These are phyloP conservation scores for Pristionchus exspectatus DNA, from an alignment of 2,888 invertebrate species.

Conservation along the genomic window DNA sequence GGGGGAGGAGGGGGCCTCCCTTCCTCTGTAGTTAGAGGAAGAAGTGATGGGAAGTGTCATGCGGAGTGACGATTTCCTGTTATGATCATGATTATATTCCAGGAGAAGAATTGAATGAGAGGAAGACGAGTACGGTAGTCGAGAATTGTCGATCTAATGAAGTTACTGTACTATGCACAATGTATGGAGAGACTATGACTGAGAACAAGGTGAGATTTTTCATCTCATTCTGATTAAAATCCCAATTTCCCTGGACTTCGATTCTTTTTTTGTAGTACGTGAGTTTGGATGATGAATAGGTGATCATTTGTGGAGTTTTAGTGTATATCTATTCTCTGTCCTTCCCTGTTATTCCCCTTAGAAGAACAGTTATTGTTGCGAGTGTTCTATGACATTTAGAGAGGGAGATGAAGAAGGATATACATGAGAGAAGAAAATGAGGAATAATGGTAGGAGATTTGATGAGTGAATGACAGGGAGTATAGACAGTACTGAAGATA, in stretches of 20 bases:
- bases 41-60: constrained; percentile 15
- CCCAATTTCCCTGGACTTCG: neutral
- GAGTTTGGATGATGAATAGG: neutral
- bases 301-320: neutral
- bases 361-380: constrained; percentile 24
- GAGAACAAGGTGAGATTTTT: constrained; percentile 31
- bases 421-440: constrained; percentile 13
- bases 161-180: constrained; percentile 17
- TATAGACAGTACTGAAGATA: neutral
- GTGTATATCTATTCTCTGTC: neutral
- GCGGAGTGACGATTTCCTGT: constrained; percentile 42
- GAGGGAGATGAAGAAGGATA: neutral
- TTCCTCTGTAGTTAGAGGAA: neutral
- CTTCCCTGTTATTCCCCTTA: neutral
- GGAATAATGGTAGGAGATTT: constrained; percentile 13
- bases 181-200: neutral
- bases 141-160: constrained; percentile 5
- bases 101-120: neutral
- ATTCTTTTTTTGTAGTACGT: neutral
- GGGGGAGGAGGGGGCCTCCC: neutral
- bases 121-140: constrained; percentile 50
- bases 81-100: constrained; percentile 5
- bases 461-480: constrained; percentile 6
- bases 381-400: constrained; percentile 1
- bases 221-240: neutral